Conservation (phyloP, 1,140 invertebrate species). For the Penaeus chinensis region DNA sequence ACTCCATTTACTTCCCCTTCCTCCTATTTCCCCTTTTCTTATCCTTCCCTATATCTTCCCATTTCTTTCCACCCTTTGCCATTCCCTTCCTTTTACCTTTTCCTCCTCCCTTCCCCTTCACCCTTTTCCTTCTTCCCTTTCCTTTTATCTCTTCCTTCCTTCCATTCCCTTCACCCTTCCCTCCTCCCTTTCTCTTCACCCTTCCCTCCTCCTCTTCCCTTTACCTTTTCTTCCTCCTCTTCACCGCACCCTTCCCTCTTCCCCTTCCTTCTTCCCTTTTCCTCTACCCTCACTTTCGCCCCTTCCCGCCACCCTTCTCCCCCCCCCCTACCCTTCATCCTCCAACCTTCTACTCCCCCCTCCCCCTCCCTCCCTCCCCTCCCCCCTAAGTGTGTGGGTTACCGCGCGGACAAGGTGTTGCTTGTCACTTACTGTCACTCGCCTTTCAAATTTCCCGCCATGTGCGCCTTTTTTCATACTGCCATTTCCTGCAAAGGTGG, state of each 20-base stretch:
- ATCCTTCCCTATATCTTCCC: not conserved
- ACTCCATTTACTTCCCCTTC: not conserved
- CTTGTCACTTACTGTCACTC: slow-evolving; percentile 57
- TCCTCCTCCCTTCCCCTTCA: no score
- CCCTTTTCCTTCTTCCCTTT: no score
- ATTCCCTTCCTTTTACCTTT: no score
- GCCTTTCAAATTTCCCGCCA: slow-evolving; percentile 44
- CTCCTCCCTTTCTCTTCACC: not conserved
- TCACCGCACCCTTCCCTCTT: not conserved
- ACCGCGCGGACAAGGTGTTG: slow-evolving; percentile 38
- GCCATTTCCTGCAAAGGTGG: slow-evolving; percentile 41
- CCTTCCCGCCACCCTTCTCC: not conserved
- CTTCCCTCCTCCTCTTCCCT: not conserved
- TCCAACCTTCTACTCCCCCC: not conserved
- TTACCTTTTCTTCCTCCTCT: not conserved
- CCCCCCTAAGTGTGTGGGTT: not conserved
- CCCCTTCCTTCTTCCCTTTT: not conserved
- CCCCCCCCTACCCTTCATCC: not conserved
- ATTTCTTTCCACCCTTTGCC: not conserved
- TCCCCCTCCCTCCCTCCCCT: not conserved
- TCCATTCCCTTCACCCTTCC: not conserved
- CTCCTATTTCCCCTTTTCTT: not conserved
- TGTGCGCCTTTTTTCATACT: slow-evolving; percentile 44
- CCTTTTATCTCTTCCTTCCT: not conserved
- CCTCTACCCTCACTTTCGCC: not conserved